Evolutionary conservation across 1,140 invertebrate species (phyloP).

Genomic region (Solenopsis invicta): DNA sequence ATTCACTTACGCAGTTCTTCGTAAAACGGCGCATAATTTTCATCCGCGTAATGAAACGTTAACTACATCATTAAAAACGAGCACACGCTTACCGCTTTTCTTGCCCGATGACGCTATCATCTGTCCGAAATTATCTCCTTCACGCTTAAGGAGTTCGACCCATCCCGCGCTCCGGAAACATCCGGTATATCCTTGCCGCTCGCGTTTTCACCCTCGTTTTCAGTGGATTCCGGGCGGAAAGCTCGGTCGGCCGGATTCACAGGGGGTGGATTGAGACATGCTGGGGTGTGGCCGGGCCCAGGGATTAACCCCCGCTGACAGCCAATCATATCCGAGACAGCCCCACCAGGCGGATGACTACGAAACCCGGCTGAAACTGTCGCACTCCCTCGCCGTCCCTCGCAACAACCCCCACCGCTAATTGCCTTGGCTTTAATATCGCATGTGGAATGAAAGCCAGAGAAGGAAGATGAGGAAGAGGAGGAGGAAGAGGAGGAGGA

Average conservation of each 20-base stretch:
- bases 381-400: slow-evolving; percentile 63
- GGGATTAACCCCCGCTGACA: slow-evolving; percentile 78
- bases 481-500: slow-evolving; percentile 15
- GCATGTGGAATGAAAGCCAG: slow-evolving; percentile 77
- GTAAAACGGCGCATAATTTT: slow-evolving; percentile 26
- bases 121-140: slow-evolving; percentile 60
- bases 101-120: slow-evolving; percentile 49
- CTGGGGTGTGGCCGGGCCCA: slow-evolving; percentile 76
- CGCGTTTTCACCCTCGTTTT: slow-evolving; percentile 65
- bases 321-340: slow-evolving; percentile 78
- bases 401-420: slow-evolving; percentile 75
- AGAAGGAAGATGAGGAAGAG: slow-evolving; percentile 30
- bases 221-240: slow-evolving; percentile 61
- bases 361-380: slow-evolving; percentile 71
- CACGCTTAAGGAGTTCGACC: slow-evolving; percentile 45
- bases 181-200: slow-evolving; percentile 50
- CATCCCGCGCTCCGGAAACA: slow-evolving; percentile 10
- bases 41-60: slow-evolving; percentile 49
- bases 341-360: slow-evolving; percentile 75
- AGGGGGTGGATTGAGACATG: slow-evolving; percentile 80
- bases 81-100: slow-evolving; percentile 45
- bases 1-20: neutral
- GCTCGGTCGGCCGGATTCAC: slow-evolving; percentile 61
- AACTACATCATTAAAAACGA: slow-evolving; percentile 58
- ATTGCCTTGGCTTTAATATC: slow-evolving; percentile 81